These are phyloP conservation scores for Charaxes varanes DNA, from an alignment of 1,140 invertebrate genomes.

Conservation along the genomic window DNA sequence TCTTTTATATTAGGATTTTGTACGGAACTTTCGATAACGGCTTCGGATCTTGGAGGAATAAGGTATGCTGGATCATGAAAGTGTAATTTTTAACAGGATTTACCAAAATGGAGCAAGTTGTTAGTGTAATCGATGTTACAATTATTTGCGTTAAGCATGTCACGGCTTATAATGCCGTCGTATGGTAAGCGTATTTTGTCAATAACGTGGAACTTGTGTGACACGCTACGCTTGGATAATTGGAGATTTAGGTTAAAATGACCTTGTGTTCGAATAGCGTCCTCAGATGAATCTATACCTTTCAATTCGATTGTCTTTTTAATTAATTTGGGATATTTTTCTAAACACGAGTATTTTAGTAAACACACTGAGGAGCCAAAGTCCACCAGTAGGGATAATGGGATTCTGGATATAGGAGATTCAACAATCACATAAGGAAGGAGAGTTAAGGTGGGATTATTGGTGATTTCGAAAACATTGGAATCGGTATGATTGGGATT, in stretches of 20 bases:
- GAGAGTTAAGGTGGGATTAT: too few species aligned
- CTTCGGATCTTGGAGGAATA: constrained; percentile 20
- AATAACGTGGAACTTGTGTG: constrained; percentile 23
- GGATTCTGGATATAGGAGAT: too few species aligned
- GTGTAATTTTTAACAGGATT: constrained; percentile 8
- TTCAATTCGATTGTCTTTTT: too few species aligned
- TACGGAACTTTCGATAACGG: constrained; percentile 18
- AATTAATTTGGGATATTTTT: too few species aligned
- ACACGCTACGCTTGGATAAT: constrained; percentile 6
- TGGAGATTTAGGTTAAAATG: constrained; percentile 22
- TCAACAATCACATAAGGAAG: too few species aligned
- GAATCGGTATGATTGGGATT: too few species aligned
- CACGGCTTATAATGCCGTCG: constrained; percentile 23
- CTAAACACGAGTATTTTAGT: too few species aligned
- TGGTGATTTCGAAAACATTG: too few species aligned
- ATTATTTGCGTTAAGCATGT: constrained; percentile 13
- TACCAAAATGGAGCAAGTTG: constrained; percentile 1
- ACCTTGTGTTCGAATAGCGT: constrained; percentile 12
- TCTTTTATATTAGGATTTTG: constrained; percentile 24
- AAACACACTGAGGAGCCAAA: too few species aligned
- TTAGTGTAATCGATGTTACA: constrained; percentile 17
- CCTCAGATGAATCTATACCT: too few species aligned
- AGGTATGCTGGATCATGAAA: constrained; percentile 20
- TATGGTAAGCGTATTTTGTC: constrained; percentile 20
- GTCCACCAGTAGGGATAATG: too few species aligned